phyloP scores from a whole-genome alignment of 2,888 invertebrate species.

The Rhagonycha fulva region DNA sequence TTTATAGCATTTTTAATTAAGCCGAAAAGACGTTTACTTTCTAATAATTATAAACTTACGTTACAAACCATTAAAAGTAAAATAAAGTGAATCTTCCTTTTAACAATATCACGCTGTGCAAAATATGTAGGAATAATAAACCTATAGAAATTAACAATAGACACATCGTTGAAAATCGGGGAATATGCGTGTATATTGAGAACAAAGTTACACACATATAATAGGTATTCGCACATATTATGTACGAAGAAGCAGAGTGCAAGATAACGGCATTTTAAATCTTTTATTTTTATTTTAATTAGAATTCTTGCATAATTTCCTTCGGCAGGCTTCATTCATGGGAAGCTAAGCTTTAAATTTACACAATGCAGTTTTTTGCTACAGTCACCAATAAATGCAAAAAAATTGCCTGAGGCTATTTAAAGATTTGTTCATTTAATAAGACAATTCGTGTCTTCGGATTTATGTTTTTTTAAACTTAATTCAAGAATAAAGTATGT shows the following conservation, averaged over 20 bases:
- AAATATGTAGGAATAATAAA: no score
- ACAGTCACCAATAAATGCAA: not conserved
- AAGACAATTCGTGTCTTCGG: not conserved
- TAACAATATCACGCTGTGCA: not conserved
- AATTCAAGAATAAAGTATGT: conserved; percentile 32
- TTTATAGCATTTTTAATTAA: not conserved
- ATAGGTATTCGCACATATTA: not conserved
- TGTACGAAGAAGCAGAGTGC: conserved; percentile 21
- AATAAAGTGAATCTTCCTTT: not conserved
- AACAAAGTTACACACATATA: conserved; percentile 12
- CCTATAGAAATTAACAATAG: not conserved
- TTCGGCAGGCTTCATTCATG: conserved; percentile 5
- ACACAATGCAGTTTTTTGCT: not conserved
- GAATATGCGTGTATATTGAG: not conserved
- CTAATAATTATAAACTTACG: not conserved
- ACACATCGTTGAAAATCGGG: not conserved
- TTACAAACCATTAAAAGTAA: not conserved
- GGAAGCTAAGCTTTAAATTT: not conserved
- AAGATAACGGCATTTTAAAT: conserved; percentile 19
- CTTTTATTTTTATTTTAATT: conserved; percentile 15
- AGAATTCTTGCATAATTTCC: conserved; percentile 26
- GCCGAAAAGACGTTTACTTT: not conserved
- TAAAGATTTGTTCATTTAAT: not conserved
- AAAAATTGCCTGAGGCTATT: not conserved
- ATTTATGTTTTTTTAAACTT: conserved; percentile 14